Evolutionary conservation across 1,140 invertebrate species (phyloP).

Genomic region (Gonioctena quinquepunctata): DNA sequence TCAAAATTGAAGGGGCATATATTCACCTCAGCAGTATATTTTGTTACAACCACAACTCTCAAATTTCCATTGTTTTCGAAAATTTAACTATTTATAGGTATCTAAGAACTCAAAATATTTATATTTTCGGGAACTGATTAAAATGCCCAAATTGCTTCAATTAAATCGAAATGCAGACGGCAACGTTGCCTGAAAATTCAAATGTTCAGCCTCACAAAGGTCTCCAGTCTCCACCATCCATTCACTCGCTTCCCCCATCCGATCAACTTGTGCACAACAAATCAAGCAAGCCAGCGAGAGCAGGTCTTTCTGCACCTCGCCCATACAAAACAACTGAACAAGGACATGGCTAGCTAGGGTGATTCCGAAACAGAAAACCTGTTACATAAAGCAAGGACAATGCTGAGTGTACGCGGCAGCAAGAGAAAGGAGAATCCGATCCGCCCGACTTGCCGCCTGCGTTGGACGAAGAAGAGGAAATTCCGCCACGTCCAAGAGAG

Average conservation of each 20-base stretch:
- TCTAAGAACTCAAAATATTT: too few relatives aligned
- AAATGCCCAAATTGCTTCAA: too few relatives aligned
- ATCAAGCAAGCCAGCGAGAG: background rate
- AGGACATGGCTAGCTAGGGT: constrained; percentile 10
- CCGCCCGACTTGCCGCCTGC: too few relatives aligned
- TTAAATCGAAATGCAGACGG: too few relatives aligned
- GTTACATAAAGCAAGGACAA: constrained; percentile 41
- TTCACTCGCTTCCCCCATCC: background rate
- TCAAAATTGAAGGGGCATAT: too few relatives aligned
- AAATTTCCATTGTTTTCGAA: too few relatives aligned
- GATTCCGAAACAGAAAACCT: constrained; percentile 22
- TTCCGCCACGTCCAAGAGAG: constrained; percentile 32
- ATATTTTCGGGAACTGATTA: too few relatives aligned
- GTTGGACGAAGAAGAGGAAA: constrained; percentile 36
- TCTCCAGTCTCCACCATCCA: background rate
- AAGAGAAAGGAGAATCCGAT: too few relatives aligned
- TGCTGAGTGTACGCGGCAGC: constrained; percentile 42
- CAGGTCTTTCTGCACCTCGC: constrained; percentile 10
- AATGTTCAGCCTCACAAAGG: background rate
- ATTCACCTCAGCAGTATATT: too few relatives aligned
- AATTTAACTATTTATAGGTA: too few relatives aligned
- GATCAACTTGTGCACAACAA: constrained; percentile 2
- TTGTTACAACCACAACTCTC: too few relatives aligned
- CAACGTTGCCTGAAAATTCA: background rate
- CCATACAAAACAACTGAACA: constrained; percentile 9